Evolutionary conservation across 1,140 invertebrate genomes (phyloP).

Genomic region (Hestina assimilis): DNA sequence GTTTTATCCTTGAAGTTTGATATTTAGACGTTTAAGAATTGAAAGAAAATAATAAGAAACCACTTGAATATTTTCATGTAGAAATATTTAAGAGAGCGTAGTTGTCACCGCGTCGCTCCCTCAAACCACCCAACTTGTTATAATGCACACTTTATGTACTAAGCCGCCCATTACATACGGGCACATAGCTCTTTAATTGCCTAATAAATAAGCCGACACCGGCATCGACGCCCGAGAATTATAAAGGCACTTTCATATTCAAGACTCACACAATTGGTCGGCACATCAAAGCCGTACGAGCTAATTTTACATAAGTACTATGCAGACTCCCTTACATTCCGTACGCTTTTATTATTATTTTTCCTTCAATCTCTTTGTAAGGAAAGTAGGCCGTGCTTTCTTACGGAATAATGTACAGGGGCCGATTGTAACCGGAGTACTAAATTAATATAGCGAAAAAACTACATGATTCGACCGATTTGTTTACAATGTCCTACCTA

Average conservation of each 20-base stretch:
- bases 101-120: neutral
- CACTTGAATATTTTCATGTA: too few species aligned
- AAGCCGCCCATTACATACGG: slow-evolving; percentile 26
- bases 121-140: slow-evolving; percentile 2
- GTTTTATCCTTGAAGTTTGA: too few species aligned
- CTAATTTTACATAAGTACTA: slow-evolving; percentile 75
- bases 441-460: slow-evolving; percentile 74
- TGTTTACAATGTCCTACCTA: slow-evolving; percentile 57
- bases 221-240: slow-evolving; percentile 54
- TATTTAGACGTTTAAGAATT: too few species aligned
- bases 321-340: slow-evolving; percentile 66
- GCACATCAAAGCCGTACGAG: slow-evolving; percentile 70
- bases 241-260: slow-evolving; percentile 66
- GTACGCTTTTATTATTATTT: slow-evolving; percentile 65
- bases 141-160: slow-evolving; percentile 10
- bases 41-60: too few species aligned
- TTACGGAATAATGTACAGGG: slow-evolving; percentile 49
- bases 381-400: slow-evolving; percentile 62
- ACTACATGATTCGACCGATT: slow-evolving; percentile 57
- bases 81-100: neutral
- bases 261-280: slow-evolving; percentile 61
- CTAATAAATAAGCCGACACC: slow-evolving; percentile 52
- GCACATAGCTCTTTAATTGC: slow-evolving; percentile 47
- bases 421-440: slow-evolving; percentile 66
- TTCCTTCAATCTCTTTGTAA: slow-evolving; percentile 63